Evolutionary conservation across 2,888 invertebrate genomes (phyloP), one percentile per base, ranked within the genome.

Genomic region (Nomada hirtipes): DNA sequence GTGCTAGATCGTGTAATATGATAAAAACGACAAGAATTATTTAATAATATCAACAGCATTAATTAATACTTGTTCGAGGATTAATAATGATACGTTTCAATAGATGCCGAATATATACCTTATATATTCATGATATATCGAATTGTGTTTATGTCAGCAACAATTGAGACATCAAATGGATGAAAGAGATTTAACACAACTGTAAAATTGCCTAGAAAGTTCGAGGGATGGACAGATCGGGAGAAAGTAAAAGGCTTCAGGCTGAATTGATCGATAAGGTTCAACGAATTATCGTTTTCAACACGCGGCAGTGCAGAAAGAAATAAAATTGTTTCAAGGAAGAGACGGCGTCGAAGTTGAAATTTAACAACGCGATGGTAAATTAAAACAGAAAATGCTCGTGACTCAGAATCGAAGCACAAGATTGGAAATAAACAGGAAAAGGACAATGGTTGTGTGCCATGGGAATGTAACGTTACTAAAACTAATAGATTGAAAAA

Each of bases 221-320:
- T 76, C 47, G 63, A 63, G 50, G 76, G 57, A 18, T 63, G 57
- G 55, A 36, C 23, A 63, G 20, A 53, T 44, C 36, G 47, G 13
- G 76, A 76, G 76, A 76, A 76, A 76, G 76, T 76, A 76, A 71
- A 76, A 64, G 55, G 47, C 4, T 26, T 52, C 13, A 0, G 11
- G 20, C 23, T 36, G 36, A 18, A 63, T 76, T 71, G 63, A 76
- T 76, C 57, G 63, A 71, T 71, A 57, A 55, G 23, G 63, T 71
- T 71, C 63, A 71, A 47, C 44, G 72, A 55, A 63, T 71, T 57
- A 55, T 76, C 72, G 71, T 63, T 36, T 36, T 36, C 10, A 57
- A 13, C 11, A 29, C 15, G 36, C 60, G 68, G 23, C 4, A n/a
- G 36, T 50, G 55, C 52, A 20, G 60, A 61, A 69, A 70, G 70